Evolutionary conservation across 2,888 invertebrate genomes (phyloP), one percentile per base, ranked within the genome.

Genomic region (Villa cingulata): DNA sequence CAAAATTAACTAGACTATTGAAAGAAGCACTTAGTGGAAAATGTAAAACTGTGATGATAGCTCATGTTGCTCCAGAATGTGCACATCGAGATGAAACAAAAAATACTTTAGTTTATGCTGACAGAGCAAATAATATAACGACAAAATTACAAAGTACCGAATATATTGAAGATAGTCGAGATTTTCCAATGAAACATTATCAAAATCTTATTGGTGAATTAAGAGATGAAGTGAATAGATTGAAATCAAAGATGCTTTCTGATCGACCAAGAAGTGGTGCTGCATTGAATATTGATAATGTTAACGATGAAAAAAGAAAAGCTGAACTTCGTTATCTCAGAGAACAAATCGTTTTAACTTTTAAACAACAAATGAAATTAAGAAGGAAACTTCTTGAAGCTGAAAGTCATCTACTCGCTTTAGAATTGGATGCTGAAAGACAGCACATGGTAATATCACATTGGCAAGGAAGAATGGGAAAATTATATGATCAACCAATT

Each of bases 41-140:
- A 62, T 94, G 94, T 62, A 82, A 87, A 58, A 96, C 96, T 0
- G 91, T 94, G 15, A 96, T 96, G 95, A 88, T 96, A 49, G 95
- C 95, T 3, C 94, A 96, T 70, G 86, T 95, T 37, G 86, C 90
- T 2, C 89, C 95, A 0, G 84, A 86, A 34, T 76, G 77, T 16
- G 69, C 73, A 9, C 84, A 88, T 59, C 81, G 87, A 29, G 95
- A 96, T 62, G 95, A 96, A 66, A 87, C 89, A 3, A 79, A 91
- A 56, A 96, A 94, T 61, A 96, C 96, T 0, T 72, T 96, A 27
- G 83, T 89, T 41, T 96, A 96, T 68, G 95, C 95, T 1, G 89
- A 92, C 64, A 75, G 94, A 48, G 96, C 96, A 3, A 87, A 88
- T 57, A 84, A 86, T 58, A 96, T 96, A 57, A 88, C 89, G 63